Evolutionary conservation across 2,113 vertebrate genomes (phyloP).

Genomic region (Cichladusa arquata): DNA sequence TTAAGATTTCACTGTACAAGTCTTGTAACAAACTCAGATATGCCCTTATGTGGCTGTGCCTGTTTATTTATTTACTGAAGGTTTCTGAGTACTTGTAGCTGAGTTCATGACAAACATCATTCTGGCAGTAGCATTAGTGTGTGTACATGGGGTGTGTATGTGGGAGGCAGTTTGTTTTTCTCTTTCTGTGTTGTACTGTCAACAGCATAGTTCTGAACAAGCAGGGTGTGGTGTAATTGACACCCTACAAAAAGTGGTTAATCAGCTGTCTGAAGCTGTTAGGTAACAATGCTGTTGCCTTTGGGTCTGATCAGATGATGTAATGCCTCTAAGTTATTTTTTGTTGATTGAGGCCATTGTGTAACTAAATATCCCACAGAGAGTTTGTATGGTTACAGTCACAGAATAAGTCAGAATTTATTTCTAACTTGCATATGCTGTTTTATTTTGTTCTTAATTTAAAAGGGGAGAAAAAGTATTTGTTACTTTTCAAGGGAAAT

Average conservation of each 20-base stretch:
- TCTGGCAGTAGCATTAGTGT: neutral
- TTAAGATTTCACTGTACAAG: neutral
- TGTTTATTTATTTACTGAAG: neutral
- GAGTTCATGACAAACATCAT: neutral
- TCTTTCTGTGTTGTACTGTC: neutral
- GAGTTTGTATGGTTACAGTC: neutral
- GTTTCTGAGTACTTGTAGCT: neutral
- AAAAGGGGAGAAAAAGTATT: neutral
- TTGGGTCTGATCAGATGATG: neutral
- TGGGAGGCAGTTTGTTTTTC: neutral
- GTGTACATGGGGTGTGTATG: neutral
- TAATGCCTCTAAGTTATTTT: constrained; percentile 32
- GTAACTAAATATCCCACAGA: constrained; percentile 11
- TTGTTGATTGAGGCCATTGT: constrained; percentile 42
- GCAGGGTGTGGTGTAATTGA: constrained; percentile 13
- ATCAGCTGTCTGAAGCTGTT: constrained; percentile 43
- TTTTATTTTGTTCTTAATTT: constrained; percentile 3
- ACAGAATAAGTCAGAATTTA: neutral
- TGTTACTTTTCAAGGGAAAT: neutral
- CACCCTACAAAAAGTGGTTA: constrained; percentile 41
- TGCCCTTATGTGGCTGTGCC: neutral
- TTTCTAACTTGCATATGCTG: neutral
- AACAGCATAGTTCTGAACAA: neutral
- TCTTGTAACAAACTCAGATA: neutral
- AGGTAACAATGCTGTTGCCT: constrained; percentile 24